These are phyloP conservation scores for Cactoblastis cactorum DNA, from an alignment of 2,888 invertebrate species.

Conservation along the genomic window DNA sequence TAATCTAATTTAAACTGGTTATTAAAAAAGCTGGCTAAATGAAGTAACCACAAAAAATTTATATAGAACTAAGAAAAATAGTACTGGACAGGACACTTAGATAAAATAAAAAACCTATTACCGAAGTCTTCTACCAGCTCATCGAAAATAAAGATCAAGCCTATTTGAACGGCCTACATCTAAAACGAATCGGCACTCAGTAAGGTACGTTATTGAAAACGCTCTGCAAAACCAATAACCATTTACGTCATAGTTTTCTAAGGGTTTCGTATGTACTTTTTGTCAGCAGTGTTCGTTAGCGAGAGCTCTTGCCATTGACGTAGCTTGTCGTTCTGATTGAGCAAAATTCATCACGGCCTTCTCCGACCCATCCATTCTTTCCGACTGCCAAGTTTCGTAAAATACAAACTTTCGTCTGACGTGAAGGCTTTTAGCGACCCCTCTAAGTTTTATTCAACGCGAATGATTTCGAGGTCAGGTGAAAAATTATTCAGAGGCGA, in stretches of 20 bases:
- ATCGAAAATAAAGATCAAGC: neutral
- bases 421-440: slow-evolving; percentile 29
- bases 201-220: neutral
- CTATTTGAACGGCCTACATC: neutral
- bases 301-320: slow-evolving; percentile 50
- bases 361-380: slow-evolving; percentile 45
- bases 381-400: slow-evolving; percentile 34
- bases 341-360: slow-evolving; percentile 47
- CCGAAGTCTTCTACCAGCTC: too few relatives aligned
- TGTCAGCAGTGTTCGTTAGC: slow-evolving; percentile 48
- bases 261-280: slow-evolving; percentile 39
- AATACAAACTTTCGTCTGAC: slow-evolving; percentile 40
- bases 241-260: slow-evolving; percentile 36
- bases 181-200: neutral
- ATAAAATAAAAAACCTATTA: too few relatives aligned
- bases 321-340: slow-evolving; percentile 50
- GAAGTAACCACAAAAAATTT: too few relatives aligned
- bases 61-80: too few relatives aligned
- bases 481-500: slow-evolving; percentile 21
- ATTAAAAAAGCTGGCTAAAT: too few relatives aligned
- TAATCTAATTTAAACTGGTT: too few relatives aligned
- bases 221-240: neutral
- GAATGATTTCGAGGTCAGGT: slow-evolving; percentile 24
- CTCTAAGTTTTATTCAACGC: slow-evolving; percentile 32
- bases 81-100: too few relatives aligned